A percentile compares a stretch with the other conserved stretches of the same genome.
Conservation (phyloP, 2,888 invertebrate genomes). For the Aphidoletes aphidimyza region DNA sequence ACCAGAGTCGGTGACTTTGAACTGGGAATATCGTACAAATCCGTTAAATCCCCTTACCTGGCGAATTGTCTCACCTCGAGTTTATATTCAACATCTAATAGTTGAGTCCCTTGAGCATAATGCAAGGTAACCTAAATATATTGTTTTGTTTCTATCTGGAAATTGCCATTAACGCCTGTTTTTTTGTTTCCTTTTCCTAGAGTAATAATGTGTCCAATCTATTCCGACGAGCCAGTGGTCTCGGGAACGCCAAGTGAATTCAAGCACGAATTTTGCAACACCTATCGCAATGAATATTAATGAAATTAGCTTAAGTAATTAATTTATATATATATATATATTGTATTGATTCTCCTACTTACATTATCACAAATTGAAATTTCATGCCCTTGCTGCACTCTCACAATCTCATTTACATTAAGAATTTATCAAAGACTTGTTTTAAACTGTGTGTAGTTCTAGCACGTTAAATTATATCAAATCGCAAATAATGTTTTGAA, state of each 20-base stretch:
- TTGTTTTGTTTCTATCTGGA: no score
- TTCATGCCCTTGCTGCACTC: not conserved
- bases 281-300: conserved; percentile 3
- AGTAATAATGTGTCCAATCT: conserved; percentile 75
- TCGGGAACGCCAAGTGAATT: conserved; percentile 70
- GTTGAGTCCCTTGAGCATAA: conserved; percentile 79
- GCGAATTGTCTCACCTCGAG: conserved; percentile 79
- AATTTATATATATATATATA: conserved; percentile 18
- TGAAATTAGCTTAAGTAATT: not conserved
- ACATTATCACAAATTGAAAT: not conserved
- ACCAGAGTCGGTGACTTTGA: conserved; percentile 75
- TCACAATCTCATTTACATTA: no score
- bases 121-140: conserved; percentile 69
- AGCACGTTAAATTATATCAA: no score
- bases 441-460: no score
- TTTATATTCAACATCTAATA: conserved; percentile 77
- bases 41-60: conserved; percentile 85
- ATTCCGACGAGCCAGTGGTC: conserved; percentile 71
- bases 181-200: not conserved
- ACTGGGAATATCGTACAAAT: conserved; percentile 83
- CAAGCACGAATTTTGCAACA: conserved; percentile 57
- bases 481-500: no score
- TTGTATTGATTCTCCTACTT: no score
- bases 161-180: not conserved
- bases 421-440: no score